These are phyloP conservation scores for Zosterops japonicus DNA, from an alignment of 2,113 vertebrate species.

Conservation along the genomic window DNA sequence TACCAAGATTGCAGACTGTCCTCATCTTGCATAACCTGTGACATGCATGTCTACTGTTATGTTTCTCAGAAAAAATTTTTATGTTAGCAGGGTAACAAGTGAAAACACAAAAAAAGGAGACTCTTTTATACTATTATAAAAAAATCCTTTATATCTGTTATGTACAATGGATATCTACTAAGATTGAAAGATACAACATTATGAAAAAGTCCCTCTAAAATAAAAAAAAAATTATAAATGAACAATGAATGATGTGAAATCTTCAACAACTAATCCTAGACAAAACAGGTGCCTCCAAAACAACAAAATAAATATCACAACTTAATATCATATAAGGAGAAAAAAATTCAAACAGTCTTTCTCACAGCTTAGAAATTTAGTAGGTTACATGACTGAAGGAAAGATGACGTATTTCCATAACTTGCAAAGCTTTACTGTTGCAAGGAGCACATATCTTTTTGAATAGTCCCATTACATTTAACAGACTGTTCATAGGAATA, in stretches of 20 bases:
- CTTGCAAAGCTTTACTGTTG: background rate
- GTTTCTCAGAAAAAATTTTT: background rate
- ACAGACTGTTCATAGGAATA: background rate
- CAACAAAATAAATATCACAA: background rate
- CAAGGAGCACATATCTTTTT: background rate
- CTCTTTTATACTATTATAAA: background rate
- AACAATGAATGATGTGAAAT: accelerated
- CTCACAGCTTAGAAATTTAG: background rate
- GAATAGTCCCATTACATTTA: background rate
- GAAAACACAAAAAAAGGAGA: background rate
- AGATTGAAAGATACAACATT: background rate
- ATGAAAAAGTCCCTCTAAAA: background rate
- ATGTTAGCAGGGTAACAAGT: background rate
- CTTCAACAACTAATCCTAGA: background rate
- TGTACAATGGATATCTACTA: background rate
- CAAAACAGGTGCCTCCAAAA: background rate
- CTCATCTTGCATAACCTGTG: background rate
- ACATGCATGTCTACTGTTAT: background rate
- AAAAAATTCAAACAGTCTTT: background rate
- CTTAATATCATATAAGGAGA: background rate
- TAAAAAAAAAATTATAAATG: background rate
- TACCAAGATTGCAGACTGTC: background rate
- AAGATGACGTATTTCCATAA: background rate
- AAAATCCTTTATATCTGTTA: background rate
- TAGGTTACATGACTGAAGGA: background rate